These are phyloP conservation scores for Thunnus albacares DNA, from an alignment of 2,797 vertebrate genomes.

Conservation along the genomic window DNA sequence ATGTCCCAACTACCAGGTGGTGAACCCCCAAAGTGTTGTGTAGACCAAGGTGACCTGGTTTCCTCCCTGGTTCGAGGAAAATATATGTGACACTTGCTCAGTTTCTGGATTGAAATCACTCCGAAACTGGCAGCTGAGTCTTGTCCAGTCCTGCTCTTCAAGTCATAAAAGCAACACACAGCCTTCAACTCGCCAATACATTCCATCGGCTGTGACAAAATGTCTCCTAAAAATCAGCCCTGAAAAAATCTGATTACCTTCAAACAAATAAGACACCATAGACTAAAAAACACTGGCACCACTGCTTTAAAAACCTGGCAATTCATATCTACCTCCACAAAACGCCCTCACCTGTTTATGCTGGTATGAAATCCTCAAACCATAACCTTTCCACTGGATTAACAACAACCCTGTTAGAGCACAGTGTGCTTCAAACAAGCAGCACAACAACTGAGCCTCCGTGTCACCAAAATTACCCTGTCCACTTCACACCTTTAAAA, in stretches of 20 bases:
- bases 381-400: neutral
- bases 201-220: neutral
- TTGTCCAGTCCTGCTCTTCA: neutral
- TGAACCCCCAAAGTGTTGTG: too few species aligned
- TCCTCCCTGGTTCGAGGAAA: neutral
- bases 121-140: too few species aligned
- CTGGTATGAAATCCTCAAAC: slow-evolving; percentile 1
- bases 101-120: too few species aligned
- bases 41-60: slow-evolving; percentile 26
- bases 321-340: neutral
- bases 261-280: neutral
- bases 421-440: slow-evolving; percentile 2
- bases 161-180: neutral
- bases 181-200: neutral
- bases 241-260: neutral
- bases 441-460: neutral
- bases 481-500: slow-evolving; percentile 3
- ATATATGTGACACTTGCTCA: too few species aligned
- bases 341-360: neutral
- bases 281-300: neutral
- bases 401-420: slow-evolving; percentile 1
- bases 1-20: too few species aligned
- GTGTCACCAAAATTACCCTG: neutral
- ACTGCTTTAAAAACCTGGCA: slow-evolving; percentile 5
- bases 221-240: neutral